Evolutionary conservation across 2,888 invertebrate genomes (phyloP).

Genomic region (Coremacera marginata): DNA sequence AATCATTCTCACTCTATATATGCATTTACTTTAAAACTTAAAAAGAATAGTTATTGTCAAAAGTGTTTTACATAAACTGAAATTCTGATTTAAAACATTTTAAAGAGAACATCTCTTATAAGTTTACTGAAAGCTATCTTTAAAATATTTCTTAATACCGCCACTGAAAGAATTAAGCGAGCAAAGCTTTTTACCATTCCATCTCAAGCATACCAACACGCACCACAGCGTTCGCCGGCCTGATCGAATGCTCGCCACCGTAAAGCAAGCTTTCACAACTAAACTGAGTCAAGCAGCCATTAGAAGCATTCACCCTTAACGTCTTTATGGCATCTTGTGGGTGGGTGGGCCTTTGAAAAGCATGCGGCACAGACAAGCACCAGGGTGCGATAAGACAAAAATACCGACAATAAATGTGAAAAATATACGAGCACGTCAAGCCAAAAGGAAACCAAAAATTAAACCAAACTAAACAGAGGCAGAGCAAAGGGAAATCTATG

Average conservation of each 20-base stretch:
- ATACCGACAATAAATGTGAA: conserved; percentile 65
- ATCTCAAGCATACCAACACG: background rate
- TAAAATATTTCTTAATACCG: background rate
- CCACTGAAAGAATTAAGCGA: background rate
- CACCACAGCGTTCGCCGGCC: background rate
- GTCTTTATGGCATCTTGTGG: conserved; percentile 65
- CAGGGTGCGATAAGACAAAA: conserved; percentile 66
- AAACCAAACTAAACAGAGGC: conserved; percentile 40
- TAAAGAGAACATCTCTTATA: too few species aligned
- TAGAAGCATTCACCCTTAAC: conserved; percentile 65
- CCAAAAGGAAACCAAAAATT: conserved; percentile 36
- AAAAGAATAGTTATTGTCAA: too few species aligned
- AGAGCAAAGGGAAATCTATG: conserved; percentile 13
- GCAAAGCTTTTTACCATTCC: background rate
- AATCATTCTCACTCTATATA: too few species aligned
- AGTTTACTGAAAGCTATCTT: too few species aligned
- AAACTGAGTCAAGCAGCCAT: conserved; percentile 49
- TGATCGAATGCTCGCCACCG: too few species aligned
- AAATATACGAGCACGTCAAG: conserved; percentile 60
- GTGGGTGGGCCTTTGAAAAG: conserved; percentile 15
- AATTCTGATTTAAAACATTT: too few species aligned
- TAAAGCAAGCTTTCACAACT: too few species aligned
- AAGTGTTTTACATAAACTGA: too few species aligned
- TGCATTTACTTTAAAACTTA: too few species aligned
- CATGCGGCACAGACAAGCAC: conserved; percentile 41